Evolutionary conservation across 2,888 invertebrate genomes (phyloP).

Genomic region (Imbricaverruca yamaguchii): DNA sequence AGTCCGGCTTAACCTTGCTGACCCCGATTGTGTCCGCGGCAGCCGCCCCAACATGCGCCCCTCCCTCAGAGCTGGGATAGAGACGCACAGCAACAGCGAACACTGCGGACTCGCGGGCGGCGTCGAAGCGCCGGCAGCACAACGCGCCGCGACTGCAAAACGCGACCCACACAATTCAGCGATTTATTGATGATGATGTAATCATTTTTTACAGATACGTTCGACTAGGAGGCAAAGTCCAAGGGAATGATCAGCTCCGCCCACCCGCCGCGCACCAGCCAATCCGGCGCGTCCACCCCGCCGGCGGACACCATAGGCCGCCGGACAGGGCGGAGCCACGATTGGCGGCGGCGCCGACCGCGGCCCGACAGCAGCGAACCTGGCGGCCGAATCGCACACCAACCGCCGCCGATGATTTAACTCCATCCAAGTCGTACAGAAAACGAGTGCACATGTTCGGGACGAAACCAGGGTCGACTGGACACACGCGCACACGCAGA

Average conservation of each 20-base stretch:
- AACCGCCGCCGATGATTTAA: background rate
- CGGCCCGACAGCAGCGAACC: background rate
- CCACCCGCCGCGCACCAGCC: background rate
- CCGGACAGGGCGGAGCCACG: too few relatives aligned
- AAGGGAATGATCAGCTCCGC: background rate
- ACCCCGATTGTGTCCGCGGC: too few relatives aligned
- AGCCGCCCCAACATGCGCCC: too few relatives aligned
- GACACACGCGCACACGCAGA: background rate
- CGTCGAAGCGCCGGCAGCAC: too few relatives aligned
- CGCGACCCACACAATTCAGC: background rate
- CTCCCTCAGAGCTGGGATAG: too few relatives aligned
- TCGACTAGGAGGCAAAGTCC: background rate
- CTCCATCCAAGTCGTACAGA: background rate
- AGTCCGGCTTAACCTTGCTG: too few relatives aligned
- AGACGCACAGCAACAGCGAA: too few relatives aligned
- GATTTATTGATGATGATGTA: slow-evolving; percentile 20
- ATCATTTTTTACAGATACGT: background rate
- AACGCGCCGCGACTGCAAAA: background rate
- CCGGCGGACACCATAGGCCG: too few relatives aligned
- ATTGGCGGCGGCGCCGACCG: background rate
- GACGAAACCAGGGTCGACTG: background rate
- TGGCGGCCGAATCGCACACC: background rate
- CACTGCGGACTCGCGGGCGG: too few relatives aligned
- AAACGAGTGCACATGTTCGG: background rate
- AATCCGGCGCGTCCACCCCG: too few relatives aligned